Evolutionary conservation across 2,797 vertebrate genomes (phyloP), one percentile per base, ranked within the genome.

Genomic region (Zenarchopterus dispar): DNA sequence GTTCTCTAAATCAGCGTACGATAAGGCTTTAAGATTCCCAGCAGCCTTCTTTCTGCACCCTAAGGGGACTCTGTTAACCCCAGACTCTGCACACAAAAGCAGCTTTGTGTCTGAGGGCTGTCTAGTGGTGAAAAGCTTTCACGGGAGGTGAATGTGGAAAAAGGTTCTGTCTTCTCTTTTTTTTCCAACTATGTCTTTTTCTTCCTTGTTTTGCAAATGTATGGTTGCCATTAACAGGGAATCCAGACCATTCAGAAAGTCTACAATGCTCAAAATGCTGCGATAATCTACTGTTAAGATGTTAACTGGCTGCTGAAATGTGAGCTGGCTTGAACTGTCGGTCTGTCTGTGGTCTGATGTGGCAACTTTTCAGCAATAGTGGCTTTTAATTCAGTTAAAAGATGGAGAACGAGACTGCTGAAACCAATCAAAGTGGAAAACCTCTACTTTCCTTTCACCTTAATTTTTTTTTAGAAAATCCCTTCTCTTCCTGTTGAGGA

Each of bases 81-180:
- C 74, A 81, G 81, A 81, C 80, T 84, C 46, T 61, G 55, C 49
- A 39, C 67, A 93, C 91, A 94, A 93, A 91, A 89, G 88, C 76
- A 45, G 71, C 87, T 90, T 93, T 93, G 89, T 92, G 74, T 77
- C 56, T 63, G 60, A 46, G 70, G 68, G 70, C 84, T 86, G 73
- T 75, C 73, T 77, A 80, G 81, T 70, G 28, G 63, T 88, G 80
- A 88, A 81, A 85, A 87, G 86, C 48, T 59, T 59, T 58, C 77
- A 81, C 80, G 58, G 80, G 73, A 88, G 82, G 83, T 90, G 91
- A 92, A 92, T 92, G 79, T 85, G 81, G 89, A 92, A 89, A 87
- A 84, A 91, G 86, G 77, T 81, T 80, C 67, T 71, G 56, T 70
- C 77, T 76, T 84, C 87, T 88, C 78, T 84, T 83, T 23, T 47